phyloP scores from a whole-genome alignment of 2,888 invertebrate species.

The Troilus luridus region DNA sequence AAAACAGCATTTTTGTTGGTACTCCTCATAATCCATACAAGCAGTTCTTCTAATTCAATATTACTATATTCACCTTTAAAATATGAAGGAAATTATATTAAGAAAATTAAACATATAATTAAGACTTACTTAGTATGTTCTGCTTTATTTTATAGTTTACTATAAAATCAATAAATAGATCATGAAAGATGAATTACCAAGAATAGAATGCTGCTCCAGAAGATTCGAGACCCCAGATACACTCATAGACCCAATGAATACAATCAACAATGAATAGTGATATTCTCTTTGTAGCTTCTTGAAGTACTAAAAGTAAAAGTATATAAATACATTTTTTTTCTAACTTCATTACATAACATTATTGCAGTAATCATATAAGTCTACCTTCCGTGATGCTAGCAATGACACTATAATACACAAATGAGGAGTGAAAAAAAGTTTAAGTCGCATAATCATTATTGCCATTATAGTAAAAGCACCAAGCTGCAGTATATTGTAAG shows the following conservation, averaged over 20 bases:
- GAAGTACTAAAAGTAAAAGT: slow-evolving; percentile 68
- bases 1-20: slow-evolving; percentile 80
- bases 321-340: neutral
- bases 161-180: too few relatives aligned
- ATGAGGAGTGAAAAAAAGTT: slow-evolving; percentile 84
- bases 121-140: neutral
- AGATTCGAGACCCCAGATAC: slow-evolving; percentile 72
- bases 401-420: slow-evolving; percentile 82
- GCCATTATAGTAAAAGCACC: slow-evolving; percentile 82
- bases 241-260: slow-evolving; percentile 74
- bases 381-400: slow-evolving; percentile 75
- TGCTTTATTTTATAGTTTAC: too few relatives aligned
- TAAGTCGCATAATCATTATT: slow-evolving; percentile 82
- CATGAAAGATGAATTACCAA: slow-evolving; percentile 68
- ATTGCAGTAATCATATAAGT: slow-evolving; percentile 64
- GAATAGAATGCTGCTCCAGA: slow-evolving; percentile 71
- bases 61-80: slow-evolving; percentile 75
- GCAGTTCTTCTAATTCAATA: slow-evolving; percentile 76
- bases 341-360: neutral
- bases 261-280: slow-evolving; percentile 70
- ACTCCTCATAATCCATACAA: slow-evolving; percentile 81
- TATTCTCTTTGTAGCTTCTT: slow-evolving; percentile 69
- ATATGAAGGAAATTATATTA: neutral
- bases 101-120: neutral
- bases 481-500: slow-evolving; percentile 82